These are phyloP conservation scores for Antheraea pernyi DNA, from an alignment of 1,140 invertebrate species.

Conservation along the genomic window DNA sequence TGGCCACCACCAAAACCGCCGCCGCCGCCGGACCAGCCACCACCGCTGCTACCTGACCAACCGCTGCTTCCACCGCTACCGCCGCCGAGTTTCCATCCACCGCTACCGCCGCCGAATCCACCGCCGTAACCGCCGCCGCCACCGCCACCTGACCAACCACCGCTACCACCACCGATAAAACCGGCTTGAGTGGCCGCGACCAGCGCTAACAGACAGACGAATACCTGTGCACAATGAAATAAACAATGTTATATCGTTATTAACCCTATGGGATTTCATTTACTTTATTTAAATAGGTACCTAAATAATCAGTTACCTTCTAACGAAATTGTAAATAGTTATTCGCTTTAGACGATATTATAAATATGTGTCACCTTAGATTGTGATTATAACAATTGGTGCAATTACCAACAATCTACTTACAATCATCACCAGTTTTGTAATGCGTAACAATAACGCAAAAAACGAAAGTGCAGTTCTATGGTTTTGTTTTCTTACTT, in stretches of 20 bases:
- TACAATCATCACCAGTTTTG: not conserved
- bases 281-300: not conserved
- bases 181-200: slow-evolving; percentile 54
- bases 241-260: not conserved
- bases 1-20: slow-evolving; percentile 31
- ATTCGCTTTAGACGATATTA: not conserved
- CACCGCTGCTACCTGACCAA: slow-evolving; percentile 17
- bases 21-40: slow-evolving; percentile 22
- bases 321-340: not conserved
- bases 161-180: slow-evolving; percentile 44
- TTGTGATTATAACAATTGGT: not conserved
- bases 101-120: slow-evolving; percentile 18
- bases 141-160: slow-evolving; percentile 47
- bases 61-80: slow-evolving; percentile 19
- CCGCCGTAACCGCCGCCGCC: slow-evolving; percentile 38
- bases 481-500: not conserved
- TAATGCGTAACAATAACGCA: slow-evolving; percentile 7
- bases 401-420: not conserved
- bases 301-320: not conserved
- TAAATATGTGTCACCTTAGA: not conserved
- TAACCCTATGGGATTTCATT: not conserved
- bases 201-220: slow-evolving; percentile 62
- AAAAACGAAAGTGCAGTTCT: slow-evolving; percentile 18
- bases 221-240: slow-evolving; percentile 54
- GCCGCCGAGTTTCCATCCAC: slow-evolving; percentile 19